Evolutionary conservation across 1,140 invertebrate species (phyloP), one percentile per base, ranked within the genome.

Genomic region (Adoxophyes honmai): DNA sequence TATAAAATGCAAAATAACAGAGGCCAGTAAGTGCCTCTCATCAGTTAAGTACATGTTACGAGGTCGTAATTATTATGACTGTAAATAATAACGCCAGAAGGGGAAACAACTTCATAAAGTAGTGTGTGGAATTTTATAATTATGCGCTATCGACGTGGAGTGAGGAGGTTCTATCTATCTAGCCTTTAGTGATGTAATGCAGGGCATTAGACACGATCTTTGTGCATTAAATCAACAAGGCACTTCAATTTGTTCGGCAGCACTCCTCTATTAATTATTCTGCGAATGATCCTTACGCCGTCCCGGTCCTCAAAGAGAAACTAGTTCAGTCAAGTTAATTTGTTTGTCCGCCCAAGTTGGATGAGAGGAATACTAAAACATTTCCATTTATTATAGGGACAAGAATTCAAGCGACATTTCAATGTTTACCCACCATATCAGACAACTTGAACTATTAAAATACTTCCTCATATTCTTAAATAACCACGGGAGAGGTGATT

Each of bases 181-280:
- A n/a, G 2, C 21, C 18, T 55, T 53, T 35, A 52, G 55, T 55
- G 60, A 58, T 36, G 21, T 38, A 55, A 21, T 21, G 55, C 16
- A 6, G 16, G 8, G n/a, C 6, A 10, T 48, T 13, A 48, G 42
- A 28, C 1, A 11, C n/a, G 3, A 21, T 21, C 42, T 48, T 48
- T 48, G 39, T 28, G 37, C 35, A 21, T 34, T 59, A 55, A 63
- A 59, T 63, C 53, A 53, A 37, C 42, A 35, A 18, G 38, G 18
- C 35, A 57, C 52, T 57, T 48, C 52, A 59, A 63, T 63, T 63
- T 52, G 58, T 55, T 52, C 52, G 21, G 21, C 9, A 35, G 55
- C 51, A 37, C 37, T 56, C 11, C 57, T 39, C 61, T 38, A 59
- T 63, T 63, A 51, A 63, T 63, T 63, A 63, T 58, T 59, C 56